phyloP scores from a whole-genome alignment of 2,113 vertebrate genomes.

The Serinus canaria region DNA sequence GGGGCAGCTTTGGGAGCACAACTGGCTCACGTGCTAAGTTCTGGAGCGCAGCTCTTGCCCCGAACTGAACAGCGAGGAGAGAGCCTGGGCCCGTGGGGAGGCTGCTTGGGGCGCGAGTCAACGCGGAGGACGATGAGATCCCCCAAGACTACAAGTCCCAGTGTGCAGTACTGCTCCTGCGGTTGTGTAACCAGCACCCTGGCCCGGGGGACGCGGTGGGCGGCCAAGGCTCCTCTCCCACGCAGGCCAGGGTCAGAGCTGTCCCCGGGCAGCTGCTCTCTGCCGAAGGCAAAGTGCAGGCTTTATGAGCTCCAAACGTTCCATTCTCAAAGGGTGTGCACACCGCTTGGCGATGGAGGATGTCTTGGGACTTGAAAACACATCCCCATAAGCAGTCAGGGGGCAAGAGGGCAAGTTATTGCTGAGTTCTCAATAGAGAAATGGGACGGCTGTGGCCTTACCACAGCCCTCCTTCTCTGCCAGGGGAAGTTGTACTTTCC shows the following conservation, averaged over 20 bases:
- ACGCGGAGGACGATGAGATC: rapidly evolving
- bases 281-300: neutral
- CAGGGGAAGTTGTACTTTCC: neutral
- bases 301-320: rapidly evolving
- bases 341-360: rapidly evolving
- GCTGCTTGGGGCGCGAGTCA: rapidly evolving
- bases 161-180: neutral
- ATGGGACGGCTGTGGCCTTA: neutral
- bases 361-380: neutral
- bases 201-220: neutral
- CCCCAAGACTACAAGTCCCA: neutral
- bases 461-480: neutral
- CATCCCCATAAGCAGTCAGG: rapidly evolving
- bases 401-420: neutral
- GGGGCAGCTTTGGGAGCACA: neutral
- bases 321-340: rapidly evolving
- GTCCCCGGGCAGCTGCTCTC: rapidly evolving
- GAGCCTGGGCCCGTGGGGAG: rapidly evolving
- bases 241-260: rapidly evolving
- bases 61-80: neutral
- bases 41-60: rapidly evolving
- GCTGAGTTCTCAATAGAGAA: neutral
- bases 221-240: neutral
- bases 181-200: neutral
- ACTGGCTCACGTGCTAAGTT: rapidly evolving